Evolutionary conservation across 2,113 vertebrate genomes (phyloP).

Genomic region (Microcebus ravelobensis): DNA sequence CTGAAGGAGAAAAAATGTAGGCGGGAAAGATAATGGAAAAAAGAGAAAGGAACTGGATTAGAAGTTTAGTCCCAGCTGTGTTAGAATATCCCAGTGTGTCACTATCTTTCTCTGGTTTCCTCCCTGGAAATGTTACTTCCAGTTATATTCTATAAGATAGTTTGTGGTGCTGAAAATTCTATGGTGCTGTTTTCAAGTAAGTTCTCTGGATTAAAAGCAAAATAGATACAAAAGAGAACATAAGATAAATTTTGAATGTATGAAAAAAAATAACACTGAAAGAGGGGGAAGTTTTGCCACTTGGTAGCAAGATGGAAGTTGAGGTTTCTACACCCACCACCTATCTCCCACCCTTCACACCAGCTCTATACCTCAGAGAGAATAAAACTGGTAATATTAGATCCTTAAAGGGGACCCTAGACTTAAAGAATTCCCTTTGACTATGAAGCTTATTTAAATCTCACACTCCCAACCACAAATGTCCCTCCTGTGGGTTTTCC

Average conservation of each 20-base stretch:
- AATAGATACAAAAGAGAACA: background rate
- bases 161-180: background rate
- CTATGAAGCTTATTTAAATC: background rate
- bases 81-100: background rate
- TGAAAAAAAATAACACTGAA: background rate
- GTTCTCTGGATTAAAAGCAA: background rate
- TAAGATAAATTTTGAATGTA: background rate
- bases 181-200: background rate
- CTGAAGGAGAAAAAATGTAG: background rate
- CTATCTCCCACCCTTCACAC: background rate
- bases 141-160: background rate
- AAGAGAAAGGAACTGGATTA: background rate
- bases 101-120: background rate
- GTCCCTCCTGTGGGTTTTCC: background rate
- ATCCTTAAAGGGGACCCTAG: background rate
- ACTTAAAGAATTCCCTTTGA: background rate
- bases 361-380: background rate
- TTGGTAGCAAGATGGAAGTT: background rate
- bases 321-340: background rate
- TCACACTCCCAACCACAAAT: background rate
- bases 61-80: background rate
- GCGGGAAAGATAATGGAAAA: background rate
- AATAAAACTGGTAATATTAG: background rate
- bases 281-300: background rate
- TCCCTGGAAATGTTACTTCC: background rate